phyloP scores from a whole-genome alignment of 2,113 vertebrate species.

The Pygoscelis antarcticus region DNA sequence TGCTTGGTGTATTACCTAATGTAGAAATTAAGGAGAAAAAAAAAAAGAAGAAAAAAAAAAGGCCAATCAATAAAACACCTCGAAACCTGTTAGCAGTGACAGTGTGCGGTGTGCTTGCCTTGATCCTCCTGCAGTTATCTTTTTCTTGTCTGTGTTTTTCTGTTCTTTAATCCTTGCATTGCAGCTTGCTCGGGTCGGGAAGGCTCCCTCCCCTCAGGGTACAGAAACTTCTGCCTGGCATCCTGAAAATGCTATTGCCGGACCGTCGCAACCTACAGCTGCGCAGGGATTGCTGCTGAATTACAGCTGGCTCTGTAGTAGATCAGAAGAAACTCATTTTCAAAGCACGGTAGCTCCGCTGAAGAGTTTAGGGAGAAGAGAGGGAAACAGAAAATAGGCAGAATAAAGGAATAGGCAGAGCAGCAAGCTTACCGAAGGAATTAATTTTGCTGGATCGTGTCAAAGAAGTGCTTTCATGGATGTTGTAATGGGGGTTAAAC shows the following conservation, averaged over 20 bases:
- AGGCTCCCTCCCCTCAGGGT: not conserved
- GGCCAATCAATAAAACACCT: not conserved
- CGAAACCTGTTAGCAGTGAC: not conserved
- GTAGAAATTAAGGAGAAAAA: not conserved
- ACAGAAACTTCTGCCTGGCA: not conserved
- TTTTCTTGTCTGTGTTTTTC: not conserved
- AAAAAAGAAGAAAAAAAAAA: not conserved
- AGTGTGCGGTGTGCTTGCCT: not conserved
- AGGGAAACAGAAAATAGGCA: not conserved
- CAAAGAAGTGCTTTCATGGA: not conserved
- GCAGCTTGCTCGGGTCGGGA: not conserved
- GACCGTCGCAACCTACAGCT: not conserved
- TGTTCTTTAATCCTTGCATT: not conserved
- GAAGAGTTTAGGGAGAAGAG: not conserved
- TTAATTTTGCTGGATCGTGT: fast-evolving
- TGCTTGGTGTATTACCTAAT: not conserved
- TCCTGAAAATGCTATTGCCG: not conserved
- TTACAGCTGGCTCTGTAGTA: not conserved
- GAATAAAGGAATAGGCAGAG: not conserved
- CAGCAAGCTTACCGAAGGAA: not conserved
- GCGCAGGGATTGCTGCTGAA: not conserved
- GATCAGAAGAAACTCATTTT: not conserved
- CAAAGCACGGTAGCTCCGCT: not conserved
- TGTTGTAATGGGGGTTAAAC: not conserved
- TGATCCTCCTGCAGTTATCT: not conserved